phyloP scores from a whole-genome alignment of 2,888 invertebrate species.

The Mongoloraphidia duomilia region DNA sequence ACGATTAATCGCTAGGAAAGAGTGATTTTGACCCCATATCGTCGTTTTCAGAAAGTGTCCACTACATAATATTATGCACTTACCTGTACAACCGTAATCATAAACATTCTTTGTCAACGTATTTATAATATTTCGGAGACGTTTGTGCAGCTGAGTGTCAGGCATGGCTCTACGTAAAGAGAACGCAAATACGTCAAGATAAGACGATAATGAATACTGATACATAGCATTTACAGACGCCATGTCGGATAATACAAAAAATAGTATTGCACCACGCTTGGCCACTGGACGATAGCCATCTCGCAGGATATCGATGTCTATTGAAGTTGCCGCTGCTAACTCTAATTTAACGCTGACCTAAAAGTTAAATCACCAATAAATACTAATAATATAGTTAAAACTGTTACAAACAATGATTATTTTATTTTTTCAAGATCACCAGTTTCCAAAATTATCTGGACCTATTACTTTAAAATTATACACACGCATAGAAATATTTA shows the following conservation, averaged over 20 bases:
- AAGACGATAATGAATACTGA: constrained; percentile 77
- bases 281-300: constrained; percentile 79
- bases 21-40: too few relatives aligned
- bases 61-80: constrained; percentile 3
- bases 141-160: constrained; percentile 56
- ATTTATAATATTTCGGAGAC: constrained; percentile 68
- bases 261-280: constrained; percentile 73
- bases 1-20: too few relatives aligned
- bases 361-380: background rate
- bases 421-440: too few relatives aligned
- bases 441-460: too few relatives aligned
- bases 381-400: too few relatives aligned
- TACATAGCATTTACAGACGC: constrained; percentile 82
- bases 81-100: constrained; percentile 77
- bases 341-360: constrained; percentile 60
- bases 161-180: constrained; percentile 72
- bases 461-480: too few relatives aligned
- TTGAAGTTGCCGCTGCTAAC: constrained; percentile 58
- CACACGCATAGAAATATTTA: too few relatives aligned
- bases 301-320: constrained; percentile 67
- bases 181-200: constrained; percentile 69
- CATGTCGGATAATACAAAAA: constrained; percentile 85
- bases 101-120: constrained; percentile 80
- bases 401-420: too few relatives aligned
- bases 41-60: too few relatives aligned